Conservation (phyloP, 2,797 vertebrate genomes). For the Phaenicophaeus curvirostris region DNA sequence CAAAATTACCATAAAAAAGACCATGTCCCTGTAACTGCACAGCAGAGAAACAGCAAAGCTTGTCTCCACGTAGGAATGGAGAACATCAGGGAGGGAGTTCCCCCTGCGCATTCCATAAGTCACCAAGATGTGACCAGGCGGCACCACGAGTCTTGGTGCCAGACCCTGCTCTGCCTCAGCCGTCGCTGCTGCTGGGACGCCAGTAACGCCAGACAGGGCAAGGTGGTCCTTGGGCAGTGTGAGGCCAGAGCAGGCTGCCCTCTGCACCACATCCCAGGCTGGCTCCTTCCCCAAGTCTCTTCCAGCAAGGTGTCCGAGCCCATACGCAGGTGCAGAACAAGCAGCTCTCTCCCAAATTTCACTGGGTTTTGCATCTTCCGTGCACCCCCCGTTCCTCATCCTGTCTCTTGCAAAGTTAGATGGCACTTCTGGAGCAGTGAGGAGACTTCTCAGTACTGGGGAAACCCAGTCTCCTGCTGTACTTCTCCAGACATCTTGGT, state of each 20-base stretch:
- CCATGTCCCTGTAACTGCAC: not conserved
- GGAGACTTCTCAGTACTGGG: not conserved
- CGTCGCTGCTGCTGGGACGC: not conserved
- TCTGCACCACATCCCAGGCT: not conserved
- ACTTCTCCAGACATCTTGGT: not conserved
- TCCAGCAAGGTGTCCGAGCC: not conserved
- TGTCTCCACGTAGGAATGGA: not conserved
- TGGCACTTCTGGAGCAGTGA: not conserved
- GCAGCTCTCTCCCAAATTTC: not conserved
- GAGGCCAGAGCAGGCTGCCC: not conserved
- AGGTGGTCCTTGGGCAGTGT: not conserved
- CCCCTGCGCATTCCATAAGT: fast-evolving
- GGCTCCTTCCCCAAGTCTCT: not conserved
- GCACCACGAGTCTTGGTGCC: not conserved
- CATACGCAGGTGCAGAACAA: not conserved
- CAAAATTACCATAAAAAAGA: not conserved
- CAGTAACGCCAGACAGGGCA: not conserved
- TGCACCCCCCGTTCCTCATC: not conserved
- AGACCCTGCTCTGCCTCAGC: not conserved
- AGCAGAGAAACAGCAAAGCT: not conserved
- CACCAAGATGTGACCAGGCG: not conserved
- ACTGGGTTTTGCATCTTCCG: not conserved
- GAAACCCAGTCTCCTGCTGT: not conserved
- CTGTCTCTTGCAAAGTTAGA: not conserved
- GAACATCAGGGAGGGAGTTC: not conserved